Percentiles rank a stretch among this genome's conserved stretches.
These are phyloP conservation scores for Brachionus asplanchnoidis DNA, from an alignment of 1,140 invertebrate species.

Conservation along the genomic window DNA sequence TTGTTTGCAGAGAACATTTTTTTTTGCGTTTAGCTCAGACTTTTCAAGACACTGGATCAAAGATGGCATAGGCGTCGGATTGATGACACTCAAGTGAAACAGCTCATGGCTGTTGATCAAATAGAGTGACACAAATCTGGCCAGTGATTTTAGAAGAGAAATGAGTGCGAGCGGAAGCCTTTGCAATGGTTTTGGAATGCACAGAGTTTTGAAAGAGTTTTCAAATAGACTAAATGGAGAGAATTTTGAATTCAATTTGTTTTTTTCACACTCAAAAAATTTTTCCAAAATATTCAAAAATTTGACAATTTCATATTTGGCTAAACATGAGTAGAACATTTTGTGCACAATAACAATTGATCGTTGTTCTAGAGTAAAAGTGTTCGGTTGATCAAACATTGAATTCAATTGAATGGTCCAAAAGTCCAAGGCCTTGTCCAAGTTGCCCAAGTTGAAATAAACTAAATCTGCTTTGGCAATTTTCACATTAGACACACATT, in stretches of 20 bases:
- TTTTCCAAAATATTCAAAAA: slow-evolving; percentile 50
- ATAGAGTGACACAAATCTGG: slow-evolving; percentile 51
- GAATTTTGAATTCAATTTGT: background rate
- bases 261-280: slow-evolving; percentile 43
- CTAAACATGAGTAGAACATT: slow-evolving; percentile 51
- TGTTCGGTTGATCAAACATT: slow-evolving; percentile 43
- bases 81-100: slow-evolving; percentile 51
- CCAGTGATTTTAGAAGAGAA: slow-evolving; percentile 50
- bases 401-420: slow-evolving; percentile 49
- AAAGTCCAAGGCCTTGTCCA: slow-evolving; percentile 49
- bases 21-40: background rate
- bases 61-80: slow-evolving; percentile 47
- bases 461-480: background rate
- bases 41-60: slow-evolving; percentile 35
- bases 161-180: slow-evolving; percentile 5
- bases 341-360: slow-evolving; percentile 48
- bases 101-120: slow-evolving; percentile 48
- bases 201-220: background rate
- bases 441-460: slow-evolving; percentile 46
- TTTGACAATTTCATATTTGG: slow-evolving; percentile 47
- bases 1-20: background rate
- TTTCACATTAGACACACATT: background rate
- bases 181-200: background rate
- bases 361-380: slow-evolving; percentile 33
- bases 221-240: background rate